Conservation (phyloP, 2,113 vertebrate genomes). For the Ammodytes marinus region DNA sequence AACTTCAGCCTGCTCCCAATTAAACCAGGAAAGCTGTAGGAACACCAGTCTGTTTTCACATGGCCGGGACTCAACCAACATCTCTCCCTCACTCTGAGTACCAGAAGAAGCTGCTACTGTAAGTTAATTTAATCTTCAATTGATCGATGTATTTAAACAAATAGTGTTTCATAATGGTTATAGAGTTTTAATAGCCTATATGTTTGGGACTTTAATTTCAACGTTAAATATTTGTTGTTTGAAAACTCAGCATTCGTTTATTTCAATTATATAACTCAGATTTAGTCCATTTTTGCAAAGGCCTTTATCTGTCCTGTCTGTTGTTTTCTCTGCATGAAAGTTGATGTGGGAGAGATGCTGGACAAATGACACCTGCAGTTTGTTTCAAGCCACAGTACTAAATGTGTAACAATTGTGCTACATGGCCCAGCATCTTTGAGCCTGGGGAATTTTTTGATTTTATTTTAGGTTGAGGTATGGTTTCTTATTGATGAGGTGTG, state of each 20-base stretch:
- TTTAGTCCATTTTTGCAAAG: neutral
- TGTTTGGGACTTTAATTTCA: neutral
- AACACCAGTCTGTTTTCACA: conserved; percentile 74
- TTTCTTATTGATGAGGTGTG: neutral
- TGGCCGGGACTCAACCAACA: conserved; percentile 64
- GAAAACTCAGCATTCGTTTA: neutral
- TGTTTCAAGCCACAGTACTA: neutral
- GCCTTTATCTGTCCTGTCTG: neutral
- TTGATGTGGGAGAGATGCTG: neutral
- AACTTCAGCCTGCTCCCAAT: conserved; percentile 83
- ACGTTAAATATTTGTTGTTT: neutral
- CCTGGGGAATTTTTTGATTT: neutral
- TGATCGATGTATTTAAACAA: neutral
- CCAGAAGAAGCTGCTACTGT: conserved; percentile 46
- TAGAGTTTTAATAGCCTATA: neutral
- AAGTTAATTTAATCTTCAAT: conserved; percentile 37
- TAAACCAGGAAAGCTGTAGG: conserved; percentile 77
- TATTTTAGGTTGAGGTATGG: neutral
- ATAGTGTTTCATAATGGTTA: neutral
- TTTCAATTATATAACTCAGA: neutral
- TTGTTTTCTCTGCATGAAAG: neutral
- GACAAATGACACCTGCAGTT: neutral
- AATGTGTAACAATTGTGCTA: neutral
- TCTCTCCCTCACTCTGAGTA: conserved; percentile 36
- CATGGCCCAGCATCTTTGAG: neutral